A percentile compares a stretch with the other conserved stretches of the same genome.
Evolutionary conservation across 1,140 invertebrate species (phyloP).

Genomic region (Listronotus oregonensis): DNA sequence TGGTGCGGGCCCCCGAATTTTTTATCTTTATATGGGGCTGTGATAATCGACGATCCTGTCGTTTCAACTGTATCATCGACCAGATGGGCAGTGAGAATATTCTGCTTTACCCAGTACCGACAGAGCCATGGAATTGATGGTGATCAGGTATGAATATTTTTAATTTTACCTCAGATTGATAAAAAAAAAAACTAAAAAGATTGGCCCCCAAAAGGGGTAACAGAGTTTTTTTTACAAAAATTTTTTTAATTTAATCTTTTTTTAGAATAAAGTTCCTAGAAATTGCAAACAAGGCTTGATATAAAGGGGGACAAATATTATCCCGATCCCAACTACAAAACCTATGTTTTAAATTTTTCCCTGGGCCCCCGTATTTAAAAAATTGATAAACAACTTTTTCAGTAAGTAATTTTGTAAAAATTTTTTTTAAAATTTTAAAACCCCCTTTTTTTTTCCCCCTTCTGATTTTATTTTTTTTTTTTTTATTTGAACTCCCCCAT

Average conservation of each 20-base stretch:
- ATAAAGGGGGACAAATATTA: slow-evolving; percentile 65
- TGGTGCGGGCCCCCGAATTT: slow-evolving; percentile 48
- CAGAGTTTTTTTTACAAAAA: neutral
- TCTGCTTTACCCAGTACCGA: slow-evolving; percentile 67
- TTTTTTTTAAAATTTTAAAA: slow-evolving; percentile 12
- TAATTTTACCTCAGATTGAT: too few relatives aligned
- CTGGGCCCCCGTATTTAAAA: slow-evolving; percentile 63
- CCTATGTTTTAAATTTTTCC: slow-evolving; percentile 63
- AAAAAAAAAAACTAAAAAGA: too few relatives aligned
- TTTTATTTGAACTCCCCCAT: too few relatives aligned
- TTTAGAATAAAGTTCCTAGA: slow-evolving; percentile 60
- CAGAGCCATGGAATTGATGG: slow-evolving; percentile 68
- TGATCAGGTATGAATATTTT: slow-evolving; percentile 43
- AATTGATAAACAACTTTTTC: slow-evolving; percentile 65
- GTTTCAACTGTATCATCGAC: slow-evolving; percentile 88
- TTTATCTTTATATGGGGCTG: slow-evolving; percentile 68
- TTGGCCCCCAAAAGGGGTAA: too few relatives aligned
- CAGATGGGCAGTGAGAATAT: slow-evolving; percentile 71
- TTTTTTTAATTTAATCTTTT: neutral
- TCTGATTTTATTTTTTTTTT: too few relatives aligned
- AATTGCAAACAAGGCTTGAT: slow-evolving; percentile 68
- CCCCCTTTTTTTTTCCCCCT: too few relatives aligned
- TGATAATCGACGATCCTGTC: slow-evolving; percentile 75
- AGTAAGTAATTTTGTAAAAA: slow-evolving; percentile 50
- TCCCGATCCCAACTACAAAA: slow-evolving; percentile 71